Base-by-base conservation (phyloP, 2,888 invertebrate genomes). In the Kuschelorhynchus macadamiae region DNA sequence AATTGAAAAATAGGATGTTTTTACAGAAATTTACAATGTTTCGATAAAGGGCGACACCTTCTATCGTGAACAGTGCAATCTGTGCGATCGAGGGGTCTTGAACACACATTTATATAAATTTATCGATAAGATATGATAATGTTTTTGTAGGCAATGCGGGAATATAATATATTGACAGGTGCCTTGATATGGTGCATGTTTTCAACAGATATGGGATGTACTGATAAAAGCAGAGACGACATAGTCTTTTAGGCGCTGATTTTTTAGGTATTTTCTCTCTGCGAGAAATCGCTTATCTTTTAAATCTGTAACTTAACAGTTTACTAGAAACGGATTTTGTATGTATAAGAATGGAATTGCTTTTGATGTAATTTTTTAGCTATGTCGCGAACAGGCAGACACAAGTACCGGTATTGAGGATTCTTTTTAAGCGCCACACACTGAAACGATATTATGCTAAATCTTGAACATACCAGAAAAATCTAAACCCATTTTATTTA, bases 71-170 rank as follows among this genome's bases (percentile, higher is more conserved):
- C 73, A 73, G 69, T 75, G 77, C 78, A 77, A 78, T 77, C 78
- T 78, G 79, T 55, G 59, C 39, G 39, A 20, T 42, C 18, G 74
- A 74, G 63, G 74, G 65, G 61, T 72, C 76, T 75, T 76, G 72
- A 75, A 73, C 72, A 71, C 70, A 72, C 74, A 76, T 76, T 77
- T 76, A 75, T 76, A 76, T 73, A 72, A 74, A 75, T 64, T 59
- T 68, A 68, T 69, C 66, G 76, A 76, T 75, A 76, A 77, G 77
- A 77, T 77, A 77, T 71, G 75, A 76, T 75, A 77, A 70, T 59
- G 41, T 69, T 66, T 59, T 61, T 49, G 65, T 56, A 53, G 49
- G 50, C 20, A 50, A 57, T 64, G 33, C 46, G 64, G 69, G 52
- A 12, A 61, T 61, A 50, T 39, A 16, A 32, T 36, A 52, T 57